Evolutionary conservation across 2,888 invertebrate species (phyloP), one percentile per base, ranked within the genome.

Genomic region (Dexiosoma caninum): DNA sequence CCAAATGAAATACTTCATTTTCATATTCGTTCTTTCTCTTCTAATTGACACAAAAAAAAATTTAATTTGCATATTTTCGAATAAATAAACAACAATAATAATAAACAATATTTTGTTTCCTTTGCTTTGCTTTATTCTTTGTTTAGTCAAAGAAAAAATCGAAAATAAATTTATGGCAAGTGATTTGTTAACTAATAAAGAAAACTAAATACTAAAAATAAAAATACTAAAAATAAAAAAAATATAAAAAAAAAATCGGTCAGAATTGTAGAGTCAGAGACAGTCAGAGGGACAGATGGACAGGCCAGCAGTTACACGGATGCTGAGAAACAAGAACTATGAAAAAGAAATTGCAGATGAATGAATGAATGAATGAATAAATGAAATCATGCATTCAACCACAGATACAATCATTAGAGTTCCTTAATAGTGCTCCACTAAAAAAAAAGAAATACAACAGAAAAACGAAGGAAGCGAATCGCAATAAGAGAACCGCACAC

Each of bases 81-180:
- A 55, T 53, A 70, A 57, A 70, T 57, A 67, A 55, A 57, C 57
- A 70, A 69, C 53, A 62, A 72, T 64, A 64, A 59, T 60, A 64
- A 57, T 64, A 70, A 78, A 78, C 32, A 57, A 78, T 78, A 78
- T 64, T 77, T 71, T 64, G 32, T 6, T 72, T 64, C 16, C 23
- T 59, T 14, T 40, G 16, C 4, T 51, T 9, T 5, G 32, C 23
- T 35, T 66, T 49, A 30, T 42, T 44, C 32, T 53, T 71, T 40
- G 30, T 59, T 10, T 30, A 57, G 62, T 37, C 69, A 55, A 46
- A 44, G 46, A 76, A 46, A 49, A 70, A 37, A 60, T 53, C 53
- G 62, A 64, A 71, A 49, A 77, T 57, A 71, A 77, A 78, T 71
- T 78, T 78, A 71, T 78, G 44, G 64, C 64, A 71, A 78, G 64